phyloP scores from a whole-genome alignment of 1,140 invertebrate species.

The Hestina assimilis region DNA sequence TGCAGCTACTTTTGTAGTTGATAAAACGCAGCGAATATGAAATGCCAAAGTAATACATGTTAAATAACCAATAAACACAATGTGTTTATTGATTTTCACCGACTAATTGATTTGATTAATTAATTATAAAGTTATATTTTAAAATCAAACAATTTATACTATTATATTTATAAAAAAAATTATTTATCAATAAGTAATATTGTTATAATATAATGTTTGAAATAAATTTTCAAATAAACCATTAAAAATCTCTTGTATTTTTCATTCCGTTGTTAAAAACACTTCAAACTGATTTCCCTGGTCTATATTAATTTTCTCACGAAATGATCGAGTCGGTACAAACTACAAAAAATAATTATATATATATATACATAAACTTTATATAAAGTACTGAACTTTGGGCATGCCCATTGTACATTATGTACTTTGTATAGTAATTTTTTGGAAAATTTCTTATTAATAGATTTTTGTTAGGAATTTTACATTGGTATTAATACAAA shows the following conservation, averaged over 20 bases:
- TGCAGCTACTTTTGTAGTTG: not conserved
- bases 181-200: not conserved
- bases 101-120: not conserved
- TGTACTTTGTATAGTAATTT: too few species aligned
- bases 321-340: too few species aligned
- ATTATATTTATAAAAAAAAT: not conserved
- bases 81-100: not conserved
- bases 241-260: not conserved
- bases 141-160: not conserved
- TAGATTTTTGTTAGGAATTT: too few species aligned
- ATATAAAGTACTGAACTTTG: too few species aligned
- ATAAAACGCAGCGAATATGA: not conserved
- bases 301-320: not conserved
- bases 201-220: slow-evolving; percentile 2
- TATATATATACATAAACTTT: too few species aligned
- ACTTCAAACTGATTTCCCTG: not conserved
- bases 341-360: too few species aligned
- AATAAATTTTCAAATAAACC: slow-evolving; percentile 11
- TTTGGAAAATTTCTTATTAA: too few species aligned
- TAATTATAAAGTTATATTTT: not conserved
- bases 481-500: too few species aligned
- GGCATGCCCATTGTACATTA: too few species aligned
- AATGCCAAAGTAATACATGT: slow-evolving; percentile 6
- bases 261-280: not conserved
- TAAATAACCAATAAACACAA: not conserved